Conservation (phyloP, 1,140 invertebrate genomes). For the Pemphigus obesinymphae region DNA sequence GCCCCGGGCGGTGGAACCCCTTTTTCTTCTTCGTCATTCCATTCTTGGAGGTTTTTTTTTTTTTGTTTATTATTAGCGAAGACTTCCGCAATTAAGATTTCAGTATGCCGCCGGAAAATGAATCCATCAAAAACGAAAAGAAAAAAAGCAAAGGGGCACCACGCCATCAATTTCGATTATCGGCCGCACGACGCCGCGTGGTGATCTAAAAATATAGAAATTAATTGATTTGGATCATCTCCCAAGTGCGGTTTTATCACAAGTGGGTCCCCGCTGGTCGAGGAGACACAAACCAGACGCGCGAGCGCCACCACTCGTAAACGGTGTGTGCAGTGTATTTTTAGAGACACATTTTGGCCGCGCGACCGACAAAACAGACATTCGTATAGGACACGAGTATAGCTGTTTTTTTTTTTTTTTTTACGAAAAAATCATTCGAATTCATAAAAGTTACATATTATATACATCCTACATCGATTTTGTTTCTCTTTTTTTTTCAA, state of each 20-base stretch:
- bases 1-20: conserved; percentile 1
- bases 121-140: not conserved
- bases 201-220: conserved; percentile 25
- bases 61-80: conserved; percentile 9
- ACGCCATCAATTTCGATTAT: conserved; percentile 23
- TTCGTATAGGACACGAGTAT: not conserved
- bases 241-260: conserved; percentile 6
- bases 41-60: not conserved
- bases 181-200: not conserved
- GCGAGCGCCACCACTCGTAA: not conserved
- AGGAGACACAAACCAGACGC: conserved; percentile 31
- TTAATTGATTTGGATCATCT: conserved; percentile 36
- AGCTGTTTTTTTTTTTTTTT: too few species aligned
- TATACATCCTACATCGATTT: too few species aligned
- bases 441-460: not conserved
- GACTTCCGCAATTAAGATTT: conserved; percentile 25
- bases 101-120: not conserved
- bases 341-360: conserved; percentile 30
- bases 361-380: conserved; percentile 4
- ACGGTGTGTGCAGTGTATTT: not conserved
- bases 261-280: conserved; percentile 4
- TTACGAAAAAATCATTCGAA: not conserved
- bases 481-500: too few species aligned
- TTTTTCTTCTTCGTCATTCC: not conserved
- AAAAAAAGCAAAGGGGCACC: not conserved